Percentiles rank a stretch among this genome's conserved stretches.
phyloP scores from a whole-genome alignment of 35 echinoderm and acorn worm genomes.

The Amphiura filiformis region DNA sequence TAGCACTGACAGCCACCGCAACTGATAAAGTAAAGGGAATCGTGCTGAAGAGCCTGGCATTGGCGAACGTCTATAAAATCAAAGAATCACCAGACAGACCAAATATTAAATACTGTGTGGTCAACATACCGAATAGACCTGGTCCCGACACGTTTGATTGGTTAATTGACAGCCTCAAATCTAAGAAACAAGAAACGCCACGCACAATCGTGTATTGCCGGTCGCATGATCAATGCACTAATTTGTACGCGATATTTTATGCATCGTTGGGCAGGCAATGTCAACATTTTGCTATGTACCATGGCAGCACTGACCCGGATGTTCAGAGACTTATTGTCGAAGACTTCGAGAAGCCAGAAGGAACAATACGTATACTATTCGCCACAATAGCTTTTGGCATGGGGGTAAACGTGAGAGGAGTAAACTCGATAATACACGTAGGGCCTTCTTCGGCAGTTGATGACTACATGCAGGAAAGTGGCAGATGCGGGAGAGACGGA shows the following conservation, averaged over 20 bases:
- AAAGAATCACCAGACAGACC: background rate
- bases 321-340: conserved; percentile 1
- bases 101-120: background rate
- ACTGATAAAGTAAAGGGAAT: background rate
- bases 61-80: background rate
- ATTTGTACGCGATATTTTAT: background rate
- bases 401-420: conserved; percentile 26
- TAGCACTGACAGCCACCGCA: background rate
- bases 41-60: background rate
- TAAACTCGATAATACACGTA: background rate
- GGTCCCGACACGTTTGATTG: too few relatives aligned
- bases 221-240: background rate
- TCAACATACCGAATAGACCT: background rate
- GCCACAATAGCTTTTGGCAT: conserved; percentile 34
- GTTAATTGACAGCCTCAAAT: background rate
- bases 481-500: conserved; percentile 2
- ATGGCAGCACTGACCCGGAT: conserved; percentile 25
- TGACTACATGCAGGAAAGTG: conserved; percentile 24
- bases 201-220: background rate
- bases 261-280: background rate
- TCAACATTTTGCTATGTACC: conserved; percentile 23
- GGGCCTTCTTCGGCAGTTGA: background rate
- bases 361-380: conserved; percentile 9
- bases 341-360: background rate
- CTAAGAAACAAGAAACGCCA: too few relatives aligned